A percentile compares a stretch with the other conserved stretches of the same genome.
These are phyloP conservation scores for Helobdella robusta DNA, from an alignment of 2,888 invertebrate species.

Conservation along the genomic window DNA sequence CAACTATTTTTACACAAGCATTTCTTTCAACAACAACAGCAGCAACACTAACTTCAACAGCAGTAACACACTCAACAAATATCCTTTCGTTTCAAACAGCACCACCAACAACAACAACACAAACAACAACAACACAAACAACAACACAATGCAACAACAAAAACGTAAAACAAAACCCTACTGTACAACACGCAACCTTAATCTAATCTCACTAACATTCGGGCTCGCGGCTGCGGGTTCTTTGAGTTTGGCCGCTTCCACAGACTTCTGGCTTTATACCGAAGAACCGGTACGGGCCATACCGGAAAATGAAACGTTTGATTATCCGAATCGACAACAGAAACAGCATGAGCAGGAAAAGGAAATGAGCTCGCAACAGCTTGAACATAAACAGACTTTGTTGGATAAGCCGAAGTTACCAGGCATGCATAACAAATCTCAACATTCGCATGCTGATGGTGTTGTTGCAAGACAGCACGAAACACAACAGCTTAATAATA, in stretches of 20 bases:
- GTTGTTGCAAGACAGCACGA: no score
- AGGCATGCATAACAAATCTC: no score
- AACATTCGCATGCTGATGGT: no score
- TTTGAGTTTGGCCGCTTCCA: slow-evolving; percentile 41
- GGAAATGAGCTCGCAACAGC: not conserved
- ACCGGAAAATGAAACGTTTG: not conserved
- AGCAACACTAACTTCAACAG: not conserved
- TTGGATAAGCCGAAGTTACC: not conserved
- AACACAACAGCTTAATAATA: no score
- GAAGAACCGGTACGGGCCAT: slow-evolving; percentile 34
- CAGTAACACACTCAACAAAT: no score
- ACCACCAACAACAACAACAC: no score
- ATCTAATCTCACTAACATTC: slow-evolving; percentile 39
- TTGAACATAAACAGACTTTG: not conserved
- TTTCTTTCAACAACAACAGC: slow-evolving; percentile 9
- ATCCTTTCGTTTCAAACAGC: no score
- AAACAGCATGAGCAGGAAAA: not conserved
- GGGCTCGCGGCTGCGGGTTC: slow-evolving; percentile 42
- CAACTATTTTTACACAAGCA: no score
- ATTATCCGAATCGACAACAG: not conserved
- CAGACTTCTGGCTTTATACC: slow-evolving; percentile 44
- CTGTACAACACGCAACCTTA: slow-evolving; percentile 33
- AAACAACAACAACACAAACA: not conserved
- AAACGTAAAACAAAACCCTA: not conserved
- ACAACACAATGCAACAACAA: not conserved